Base-by-base conservation (phyloP, 2,797 vertebrate genomes). In the Dermochelys coriacea region DNA sequence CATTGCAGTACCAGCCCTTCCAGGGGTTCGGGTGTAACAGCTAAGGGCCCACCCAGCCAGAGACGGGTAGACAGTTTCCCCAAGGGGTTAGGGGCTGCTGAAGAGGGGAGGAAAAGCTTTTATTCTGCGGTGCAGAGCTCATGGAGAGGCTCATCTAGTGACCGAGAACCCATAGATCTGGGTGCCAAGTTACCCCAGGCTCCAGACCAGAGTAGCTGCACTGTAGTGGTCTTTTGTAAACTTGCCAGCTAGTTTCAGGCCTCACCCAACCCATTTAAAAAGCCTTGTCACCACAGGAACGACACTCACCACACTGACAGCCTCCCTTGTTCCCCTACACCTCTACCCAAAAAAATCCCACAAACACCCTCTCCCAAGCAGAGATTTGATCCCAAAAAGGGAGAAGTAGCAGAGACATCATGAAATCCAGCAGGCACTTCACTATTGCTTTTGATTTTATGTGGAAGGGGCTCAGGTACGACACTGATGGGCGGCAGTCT, bases 11-110 rank as follows among this genome's bases (percentile, higher is more conserved):
- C 3, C 49, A 29, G 0, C 34, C 7, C 12, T 74, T 2, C 5
- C 21, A 5, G n/a, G 47, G 41, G 4, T 80, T 9, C 9, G 5
- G 18, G 41, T 74, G 71, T 27, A 15, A 41, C 12, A 49, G 45
- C 15, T 15, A 54, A 23, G 12, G 64, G 57, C 8, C 12, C 41
- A 0, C 0, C 49, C 55, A 52, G 49, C 12, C 50, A n/a, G 50
- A 71, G 84, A 77, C 7, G 9, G 71, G 55, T 54, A 31, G 37
- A 0, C 2, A 45, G 7, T 3, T 79, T 94, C 47, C 0, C 2
- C 47, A 77, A 34, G 0, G 31, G 57, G 2, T 80, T 31, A 51
- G 55, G 16, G 29, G 18, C 27, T 84, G 29, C 0, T 54, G 27
- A 25, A 37, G 50, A 45, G 61, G 27, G 78, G 31, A 78, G 47